Evolutionary conservation across 2,888 invertebrate genomes (phyloP).

Genomic region (Andrena fulva): DNA sequence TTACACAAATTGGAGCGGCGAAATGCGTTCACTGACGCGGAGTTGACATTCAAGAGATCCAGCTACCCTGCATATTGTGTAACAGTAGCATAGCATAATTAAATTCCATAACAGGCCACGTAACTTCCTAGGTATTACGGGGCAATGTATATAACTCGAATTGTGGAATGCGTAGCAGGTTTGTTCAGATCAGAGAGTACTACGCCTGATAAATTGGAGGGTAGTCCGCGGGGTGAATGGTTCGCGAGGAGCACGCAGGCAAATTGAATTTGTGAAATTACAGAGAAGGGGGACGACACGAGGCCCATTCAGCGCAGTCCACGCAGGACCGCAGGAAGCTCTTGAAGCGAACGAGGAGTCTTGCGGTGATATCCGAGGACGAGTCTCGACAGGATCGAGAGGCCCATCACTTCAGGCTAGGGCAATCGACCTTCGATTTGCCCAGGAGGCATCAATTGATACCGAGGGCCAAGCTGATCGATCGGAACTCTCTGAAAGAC

Average conservation of each 20-base stretch:
- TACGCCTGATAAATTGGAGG: too few species aligned
- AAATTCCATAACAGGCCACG: too few species aligned
- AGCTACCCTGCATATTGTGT: not conserved
- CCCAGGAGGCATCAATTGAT: constrained; percentile 91
- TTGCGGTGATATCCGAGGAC: constrained; percentile 92
- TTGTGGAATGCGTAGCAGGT: too few species aligned
- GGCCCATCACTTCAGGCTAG: constrained; percentile 74
- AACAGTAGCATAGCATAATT: too few species aligned
- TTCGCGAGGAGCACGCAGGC: not conserved
- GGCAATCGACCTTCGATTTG: constrained; percentile 86
- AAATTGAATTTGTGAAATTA: constrained; percentile 32
- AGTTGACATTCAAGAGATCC: not conserved
- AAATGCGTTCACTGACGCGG: not conserved
- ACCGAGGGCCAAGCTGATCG: constrained; percentile 92
- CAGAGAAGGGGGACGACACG: constrained; percentile 79
- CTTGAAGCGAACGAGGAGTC: constrained; percentile 89
- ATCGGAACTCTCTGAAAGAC: constrained; percentile 91
- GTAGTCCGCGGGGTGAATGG: too few species aligned
- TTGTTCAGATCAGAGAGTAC: too few species aligned
- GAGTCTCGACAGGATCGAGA: constrained; percentile 87
- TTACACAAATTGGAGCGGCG: not conserved
- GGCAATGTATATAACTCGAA: too few species aligned
- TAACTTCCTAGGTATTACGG: too few species aligned
- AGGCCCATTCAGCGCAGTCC: constrained; percentile 73
- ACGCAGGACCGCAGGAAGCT: constrained; percentile 82